phyloP scores from a whole-genome alignment of 2,113 vertebrate genomes.

The Zeus faber region DNA sequence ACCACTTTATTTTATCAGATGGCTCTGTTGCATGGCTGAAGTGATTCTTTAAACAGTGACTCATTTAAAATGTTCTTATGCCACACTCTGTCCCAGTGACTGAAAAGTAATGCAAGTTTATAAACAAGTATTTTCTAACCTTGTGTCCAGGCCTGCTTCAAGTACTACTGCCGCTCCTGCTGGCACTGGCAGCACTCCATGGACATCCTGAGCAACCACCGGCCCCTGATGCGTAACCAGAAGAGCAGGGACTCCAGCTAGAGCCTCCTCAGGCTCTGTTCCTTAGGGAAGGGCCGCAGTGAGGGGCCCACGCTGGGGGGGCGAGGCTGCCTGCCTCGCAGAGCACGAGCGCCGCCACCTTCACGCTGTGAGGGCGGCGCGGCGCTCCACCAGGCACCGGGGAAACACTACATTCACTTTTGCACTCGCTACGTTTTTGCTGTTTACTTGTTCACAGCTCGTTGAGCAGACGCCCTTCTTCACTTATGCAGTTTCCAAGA shows the following conservation, averaged over 20 bases:
- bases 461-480: constrained; percentile 94
- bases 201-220: constrained; percentile 93
- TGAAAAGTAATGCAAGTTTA: no score
- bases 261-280: constrained; percentile 3
- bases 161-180: constrained; percentile 97
- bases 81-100: no score
- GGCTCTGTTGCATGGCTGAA: no score
- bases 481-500: constrained; percentile 86
- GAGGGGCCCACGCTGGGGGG: constrained; percentile 38
- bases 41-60: no score
- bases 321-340: constrained; percentile 51
- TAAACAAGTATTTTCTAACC: no score
- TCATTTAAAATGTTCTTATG: no score
- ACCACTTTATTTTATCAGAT: no score
- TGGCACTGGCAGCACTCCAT: constrained; percentile 98
- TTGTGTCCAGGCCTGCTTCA: constrained; percentile 90
- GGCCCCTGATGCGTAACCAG: constrained; percentile 98
- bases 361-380: constrained; percentile 49
- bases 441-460: constrained; percentile 87
- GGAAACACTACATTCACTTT: constrained; percentile 86
- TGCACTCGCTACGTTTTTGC: constrained; percentile 97
- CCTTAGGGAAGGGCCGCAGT: constrained; percentile 34
- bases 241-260: constrained; percentile 95
- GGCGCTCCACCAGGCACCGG: constrained; percentile 80
- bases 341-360: constrained; percentile 70